phyloP scores from a whole-genome alignment of 2,113 vertebrate species.

The Athene cunicularia region DNA sequence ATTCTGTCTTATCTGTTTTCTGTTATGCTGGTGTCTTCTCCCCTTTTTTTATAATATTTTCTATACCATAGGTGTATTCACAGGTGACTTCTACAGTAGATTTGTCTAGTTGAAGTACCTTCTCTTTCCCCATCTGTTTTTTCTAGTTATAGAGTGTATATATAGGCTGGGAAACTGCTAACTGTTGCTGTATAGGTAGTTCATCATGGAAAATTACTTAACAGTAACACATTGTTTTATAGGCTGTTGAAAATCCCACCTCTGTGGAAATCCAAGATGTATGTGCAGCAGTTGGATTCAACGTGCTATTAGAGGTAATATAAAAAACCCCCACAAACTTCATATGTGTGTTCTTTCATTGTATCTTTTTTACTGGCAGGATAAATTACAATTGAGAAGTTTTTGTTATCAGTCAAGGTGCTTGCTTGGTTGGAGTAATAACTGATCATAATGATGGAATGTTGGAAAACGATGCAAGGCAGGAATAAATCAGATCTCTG shows the following conservation, averaged over 20 bases:
- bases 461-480: background rate
- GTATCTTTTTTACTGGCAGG: background rate
- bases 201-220: background rate
- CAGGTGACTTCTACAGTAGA: background rate
- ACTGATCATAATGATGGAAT: background rate
- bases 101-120: background rate
- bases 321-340: background rate
- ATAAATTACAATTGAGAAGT: background rate
- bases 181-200: background rate
- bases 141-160: background rate
- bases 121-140: background rate
- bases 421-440: background rate
- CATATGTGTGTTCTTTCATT: background rate
- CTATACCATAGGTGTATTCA: background rate
- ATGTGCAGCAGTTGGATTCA: conserved; percentile 88
- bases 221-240: background rate
- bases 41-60: background rate
- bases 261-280: conserved; percentile 94
- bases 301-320: conserved; percentile 87
- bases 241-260: conserved; percentile 97
- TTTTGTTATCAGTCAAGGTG: background rate
- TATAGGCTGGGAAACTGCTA: background rate
- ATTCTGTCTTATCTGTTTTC: background rate
- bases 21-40: background rate
- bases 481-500: background rate